These are phyloP conservation scores for Coleophora flavipennella DNA, from an alignment of 2,888 invertebrate genomes.

Conservation along the genomic window DNA sequence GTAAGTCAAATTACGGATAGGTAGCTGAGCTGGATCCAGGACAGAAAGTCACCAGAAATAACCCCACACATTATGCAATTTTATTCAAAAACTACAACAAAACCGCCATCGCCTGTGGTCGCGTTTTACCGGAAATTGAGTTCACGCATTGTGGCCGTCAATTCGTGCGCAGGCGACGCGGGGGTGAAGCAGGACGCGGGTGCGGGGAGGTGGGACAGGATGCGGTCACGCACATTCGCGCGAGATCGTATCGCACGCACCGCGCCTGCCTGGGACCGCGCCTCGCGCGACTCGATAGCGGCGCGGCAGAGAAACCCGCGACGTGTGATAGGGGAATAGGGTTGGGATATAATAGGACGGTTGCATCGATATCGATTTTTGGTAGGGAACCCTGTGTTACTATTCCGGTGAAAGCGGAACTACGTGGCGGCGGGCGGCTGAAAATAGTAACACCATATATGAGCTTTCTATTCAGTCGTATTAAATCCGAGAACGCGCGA, in stretches of 20 bases:
- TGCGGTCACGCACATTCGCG: constrained; percentile 59
- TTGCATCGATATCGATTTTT: constrained; percentile 1
- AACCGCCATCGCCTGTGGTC: constrained; percentile 19
- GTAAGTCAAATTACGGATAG: too few relatives aligned
- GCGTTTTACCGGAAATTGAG: constrained; percentile 34
- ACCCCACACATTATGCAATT: too few relatives aligned
- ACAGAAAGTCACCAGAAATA: too few relatives aligned
- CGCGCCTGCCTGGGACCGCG: constrained; percentile 25
- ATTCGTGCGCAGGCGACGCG: constrained; percentile 20
- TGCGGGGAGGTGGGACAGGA: constrained; percentile 33
- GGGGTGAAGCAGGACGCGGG: constrained; percentile 9
- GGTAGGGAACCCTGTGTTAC: too few relatives aligned
- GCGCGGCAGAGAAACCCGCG: constrained; percentile 31
- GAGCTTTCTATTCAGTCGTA: too few relatives aligned
- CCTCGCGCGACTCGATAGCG: constrained; percentile 22
- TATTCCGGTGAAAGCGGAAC: too few relatives aligned
- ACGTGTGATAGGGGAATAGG: constrained; percentile 17
- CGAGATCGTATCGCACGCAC: constrained; percentile 37
- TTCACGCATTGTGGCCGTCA: constrained; percentile 22
- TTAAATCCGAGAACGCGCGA: too few relatives aligned
- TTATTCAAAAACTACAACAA: too few relatives aligned
- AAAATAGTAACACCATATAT: too few relatives aligned
- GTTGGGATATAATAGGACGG: not conserved
- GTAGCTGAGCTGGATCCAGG: too few relatives aligned
- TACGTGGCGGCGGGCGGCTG: too few relatives aligned